Percentiles rank a stretch among this genome's conserved stretches.
Conservation (phyloP, 1,140 invertebrate species). For the Euura lappo region DNA sequence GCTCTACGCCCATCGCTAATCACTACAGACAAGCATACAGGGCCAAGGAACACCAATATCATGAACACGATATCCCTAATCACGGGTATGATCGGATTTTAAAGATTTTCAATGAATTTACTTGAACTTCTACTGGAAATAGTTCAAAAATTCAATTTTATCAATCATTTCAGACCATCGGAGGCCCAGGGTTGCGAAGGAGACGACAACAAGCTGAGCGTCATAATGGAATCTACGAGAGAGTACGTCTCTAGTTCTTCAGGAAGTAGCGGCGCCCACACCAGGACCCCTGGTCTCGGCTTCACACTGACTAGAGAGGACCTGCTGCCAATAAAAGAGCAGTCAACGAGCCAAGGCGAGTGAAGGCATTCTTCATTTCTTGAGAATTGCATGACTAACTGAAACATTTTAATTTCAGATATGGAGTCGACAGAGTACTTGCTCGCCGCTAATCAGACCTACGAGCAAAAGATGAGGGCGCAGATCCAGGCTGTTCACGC, state of each 20-base stretch:
- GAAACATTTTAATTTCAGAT: conserved; percentile 11
- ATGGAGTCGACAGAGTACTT: conserved; percentile 26
- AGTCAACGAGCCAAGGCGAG: conserved; percentile 30
- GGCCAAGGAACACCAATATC: conserved; percentile 36
- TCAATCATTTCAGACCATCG: conserved; percentile 2
- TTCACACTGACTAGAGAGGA: conserved; percentile 49
- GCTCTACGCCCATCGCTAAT: conserved; percentile 51
- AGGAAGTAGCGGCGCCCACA: conserved; percentile 34
- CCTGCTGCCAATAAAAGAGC: conserved; percentile 44
- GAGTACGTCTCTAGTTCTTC: conserved; percentile 55
- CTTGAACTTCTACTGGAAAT: neutral
- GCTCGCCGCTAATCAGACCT: conserved; percentile 33
- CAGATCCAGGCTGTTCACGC: conserved; percentile 57
- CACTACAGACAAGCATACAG: conserved; percentile 46
- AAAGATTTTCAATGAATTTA: neutral
- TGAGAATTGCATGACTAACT: neutral
- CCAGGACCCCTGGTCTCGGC: conserved; percentile 39
- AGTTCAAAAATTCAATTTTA: neutral
- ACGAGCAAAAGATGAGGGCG: conserved; percentile 52
- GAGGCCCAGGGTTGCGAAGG: conserved; percentile 23
- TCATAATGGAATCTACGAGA: conserved; percentile 52
- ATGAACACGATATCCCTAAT: conserved; percentile 23
- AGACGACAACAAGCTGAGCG: conserved; percentile 47
- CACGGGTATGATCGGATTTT: conserved; percentile 27
- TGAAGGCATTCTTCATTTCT: neutral